Base-by-base conservation (phyloP, 2,797 vertebrate genomes). In the Chloroceryle inda region DNA sequence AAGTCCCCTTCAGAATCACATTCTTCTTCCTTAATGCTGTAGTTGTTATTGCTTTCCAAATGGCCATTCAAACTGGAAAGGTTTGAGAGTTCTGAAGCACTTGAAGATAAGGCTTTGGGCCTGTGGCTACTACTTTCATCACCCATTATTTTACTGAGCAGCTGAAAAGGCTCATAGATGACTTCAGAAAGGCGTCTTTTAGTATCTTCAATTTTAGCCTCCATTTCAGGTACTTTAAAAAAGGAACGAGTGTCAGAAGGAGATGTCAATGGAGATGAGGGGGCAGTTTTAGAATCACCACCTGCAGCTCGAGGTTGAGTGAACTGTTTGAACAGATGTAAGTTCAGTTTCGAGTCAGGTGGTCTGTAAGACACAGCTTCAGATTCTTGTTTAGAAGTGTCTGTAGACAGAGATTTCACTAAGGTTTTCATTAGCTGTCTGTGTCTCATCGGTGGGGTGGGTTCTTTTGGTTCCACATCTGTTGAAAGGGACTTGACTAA, bases 21-120 rank as follows among this genome's bases (percentile, higher is more conserved):
- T 86, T 99, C 99, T 91, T 99, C 99, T 95, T 99, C 99, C 92
- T 99, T 99, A 97, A 99, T 99, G 98, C 99, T 99, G 97, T 99
- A 99, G 96, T 98, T 99, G 98, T 99, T 99, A 98, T 98, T 99
- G 97, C 99, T 99, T 96, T 98, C 97, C 92, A 98, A 98, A 94
- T 98, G 99, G 29, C 98, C 98, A 23, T 98, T 97, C 85, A 99
- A 95, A 47, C 98, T 98, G 68, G 98, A 96, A 92, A 99, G 95
- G 90, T 91, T 99, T 75, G 98, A 98, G 92, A 99, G 99, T 96
- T 99, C 99, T 63, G 99, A 98, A 96, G 99, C 98, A 97, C 99
- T 99, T 96, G 98, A 98, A 87, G 99, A 99, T 94, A 99, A 98
- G 92, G 97, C 98, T 98, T 99, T 99, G 91, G 99, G 98, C 88